Evolutionary conservation across 2,113 vertebrate genomes (phyloP).

Genomic region (Ariopsis seemanni): DNA sequence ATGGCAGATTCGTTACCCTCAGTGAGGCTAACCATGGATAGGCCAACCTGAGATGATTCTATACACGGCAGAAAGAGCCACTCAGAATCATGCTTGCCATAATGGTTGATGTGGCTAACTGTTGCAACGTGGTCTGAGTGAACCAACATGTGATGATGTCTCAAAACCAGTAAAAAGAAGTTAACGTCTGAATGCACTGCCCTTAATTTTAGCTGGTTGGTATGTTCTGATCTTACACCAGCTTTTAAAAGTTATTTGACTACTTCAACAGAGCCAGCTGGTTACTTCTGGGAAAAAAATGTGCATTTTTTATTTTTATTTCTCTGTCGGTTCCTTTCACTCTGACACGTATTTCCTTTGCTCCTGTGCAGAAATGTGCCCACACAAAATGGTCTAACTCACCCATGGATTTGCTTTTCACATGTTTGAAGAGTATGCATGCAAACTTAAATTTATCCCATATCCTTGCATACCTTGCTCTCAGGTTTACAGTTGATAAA

Average conservation of each 20-base stretch:
- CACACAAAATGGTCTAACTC: not conserved
- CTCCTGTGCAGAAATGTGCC: not conserved
- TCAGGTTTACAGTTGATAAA: not conserved
- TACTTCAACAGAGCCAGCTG: not conserved
- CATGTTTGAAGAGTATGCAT: not conserved
- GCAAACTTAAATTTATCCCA: not conserved
- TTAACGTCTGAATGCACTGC: not conserved
- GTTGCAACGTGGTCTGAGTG: not conserved
- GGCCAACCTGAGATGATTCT: not conserved
- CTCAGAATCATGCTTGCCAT: not conserved
- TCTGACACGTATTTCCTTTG: not conserved
- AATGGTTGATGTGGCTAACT: not conserved
- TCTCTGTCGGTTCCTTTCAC: not conserved
- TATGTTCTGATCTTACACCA: not conserved
- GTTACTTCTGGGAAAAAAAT: not conserved
- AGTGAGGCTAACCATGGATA: conserved; percentile 2
- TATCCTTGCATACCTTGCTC: not conserved
- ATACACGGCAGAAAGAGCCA: not conserved
- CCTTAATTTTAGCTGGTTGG: not conserved
- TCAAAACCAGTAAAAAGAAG: not conserved
- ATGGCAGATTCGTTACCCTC: not conserved
- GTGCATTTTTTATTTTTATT: not conserved
- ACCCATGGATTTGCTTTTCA: not conserved
- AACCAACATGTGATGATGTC: not conserved
- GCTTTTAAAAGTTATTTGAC: not conserved